Evolutionary conservation across 2,113 vertebrate species (phyloP).

Genomic region (Onychostoma macrolepis): DNA sequence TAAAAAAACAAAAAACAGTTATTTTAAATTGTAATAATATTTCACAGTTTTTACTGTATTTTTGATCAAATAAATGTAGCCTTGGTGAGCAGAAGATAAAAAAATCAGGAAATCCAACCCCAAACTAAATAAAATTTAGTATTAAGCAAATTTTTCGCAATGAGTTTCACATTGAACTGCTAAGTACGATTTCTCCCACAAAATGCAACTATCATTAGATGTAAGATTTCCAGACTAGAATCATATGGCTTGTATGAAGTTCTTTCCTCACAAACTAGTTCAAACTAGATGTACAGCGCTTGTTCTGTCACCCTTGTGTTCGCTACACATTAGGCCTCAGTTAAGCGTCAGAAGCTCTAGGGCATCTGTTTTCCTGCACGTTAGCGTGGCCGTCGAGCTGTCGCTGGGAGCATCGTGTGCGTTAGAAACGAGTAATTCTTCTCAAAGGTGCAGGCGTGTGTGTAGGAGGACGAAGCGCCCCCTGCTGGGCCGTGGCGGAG

Average conservation of each 20-base stretch:
- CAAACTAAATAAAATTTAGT: not conserved
- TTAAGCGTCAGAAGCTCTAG: slow-evolving; percentile 68
- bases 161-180: not conserved
- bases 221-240: not conserved
- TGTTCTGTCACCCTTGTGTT: slow-evolving; percentile 23
- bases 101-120: too few relatives aligned
- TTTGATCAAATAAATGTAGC: not conserved
- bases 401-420: slow-evolving; percentile 59
- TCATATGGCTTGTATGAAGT: not conserved
- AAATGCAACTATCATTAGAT: not conserved
- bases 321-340: slow-evolving; percentile 60
- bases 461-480: slow-evolving; percentile 74
- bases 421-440: slow-evolving; percentile 73
- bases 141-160: not conserved
- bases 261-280: slow-evolving; percentile 5
- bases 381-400: slow-evolving; percentile 70
- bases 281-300: not conserved
- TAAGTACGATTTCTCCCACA: not conserved
- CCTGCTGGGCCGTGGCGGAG: slow-evolving; percentile 77
- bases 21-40: not conserved
- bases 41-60: not conserved
- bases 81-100: not conserved
- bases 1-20: not conserved
- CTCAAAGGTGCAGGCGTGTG: slow-evolving; percentile 65
- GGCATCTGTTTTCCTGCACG: slow-evolving; percentile 66